Evolutionary conservation across 2,888 invertebrate genomes (phyloP).

Genomic region (Epistrophella euchroma): DNA sequence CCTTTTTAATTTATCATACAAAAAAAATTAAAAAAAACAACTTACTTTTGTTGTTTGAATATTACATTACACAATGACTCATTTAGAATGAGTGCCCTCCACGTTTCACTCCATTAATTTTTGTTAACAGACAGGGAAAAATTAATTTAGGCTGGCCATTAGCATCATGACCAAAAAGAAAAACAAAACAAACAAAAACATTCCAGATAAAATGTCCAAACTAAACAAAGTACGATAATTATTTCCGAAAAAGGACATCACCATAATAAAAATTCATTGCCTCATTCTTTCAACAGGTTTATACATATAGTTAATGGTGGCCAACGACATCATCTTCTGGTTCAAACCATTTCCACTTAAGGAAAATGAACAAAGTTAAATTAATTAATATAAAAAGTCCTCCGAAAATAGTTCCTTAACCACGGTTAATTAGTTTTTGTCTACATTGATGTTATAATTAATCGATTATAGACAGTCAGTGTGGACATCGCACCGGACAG

Average conservation of each 20-base stretch:
- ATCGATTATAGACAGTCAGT: slow-evolving; percentile 7
- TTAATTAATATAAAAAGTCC: slow-evolving; percentile 49
- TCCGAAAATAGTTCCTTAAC: slow-evolving; percentile 18
- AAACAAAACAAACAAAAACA: not conserved
- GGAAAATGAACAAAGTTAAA: slow-evolving; percentile 29
- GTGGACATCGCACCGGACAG: not conserved
- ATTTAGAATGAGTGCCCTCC: not conserved
- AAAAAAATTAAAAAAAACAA: not conserved
- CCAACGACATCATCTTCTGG: not conserved
- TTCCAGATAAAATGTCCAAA: slow-evolving; percentile 1
- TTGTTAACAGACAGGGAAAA: slow-evolving; percentile 4
- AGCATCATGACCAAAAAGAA: slow-evolving; percentile 7
- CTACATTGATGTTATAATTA: slow-evolving; percentile 4
- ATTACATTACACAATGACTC: slow-evolving; percentile 1
- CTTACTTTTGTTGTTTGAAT: not conserved
- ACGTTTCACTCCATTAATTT: not conserved
- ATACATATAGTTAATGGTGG: not conserved
- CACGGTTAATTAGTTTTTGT: slow-evolving; percentile 35
- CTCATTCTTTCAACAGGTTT: slow-evolving; percentile 18
- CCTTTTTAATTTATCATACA: not conserved
- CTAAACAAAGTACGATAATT: slow-evolving; percentile 1
- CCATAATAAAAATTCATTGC: slow-evolving; percentile 16
- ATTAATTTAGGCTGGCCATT: slow-evolving; percentile 22
- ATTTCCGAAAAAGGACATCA: slow-evolving; percentile 25
- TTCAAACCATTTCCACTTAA: not conserved